Conservation (phyloP, 2,113 vertebrate genomes). For the Sphaerodactylus townsendi region DNA sequence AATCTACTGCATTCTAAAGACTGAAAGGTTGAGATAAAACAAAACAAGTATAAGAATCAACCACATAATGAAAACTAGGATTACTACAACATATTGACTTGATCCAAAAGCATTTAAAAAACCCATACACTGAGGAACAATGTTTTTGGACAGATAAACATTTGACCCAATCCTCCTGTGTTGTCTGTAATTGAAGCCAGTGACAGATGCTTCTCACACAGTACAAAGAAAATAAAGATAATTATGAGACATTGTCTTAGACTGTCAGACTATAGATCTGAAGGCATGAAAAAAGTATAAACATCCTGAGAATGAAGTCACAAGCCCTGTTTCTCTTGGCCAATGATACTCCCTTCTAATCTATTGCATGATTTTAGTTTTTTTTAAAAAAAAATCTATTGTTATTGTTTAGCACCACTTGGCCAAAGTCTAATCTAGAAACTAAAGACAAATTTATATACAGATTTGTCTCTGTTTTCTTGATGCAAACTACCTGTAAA, state of each 20-base stretch:
- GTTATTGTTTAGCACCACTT: no score
- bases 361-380: not conserved
- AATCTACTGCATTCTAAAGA: conserved; percentile 7
- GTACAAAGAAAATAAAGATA: not conserved
- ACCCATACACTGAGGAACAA: not conserved
- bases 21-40: not conserved
- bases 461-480: not conserved
- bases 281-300: not conserved
- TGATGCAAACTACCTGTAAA: not conserved
- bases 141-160: not conserved
- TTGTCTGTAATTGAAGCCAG: not conserved
- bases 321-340: not conserved
- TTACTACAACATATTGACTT: not conserved
- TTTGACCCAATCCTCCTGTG: not conserved
- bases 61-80: not conserved
- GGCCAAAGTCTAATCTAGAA: not conserved
- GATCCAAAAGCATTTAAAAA: not conserved
- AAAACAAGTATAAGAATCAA: not conserved
- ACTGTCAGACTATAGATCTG: not conserved
- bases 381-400: not conserved
- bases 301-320: not conserved
- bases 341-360: not conserved
- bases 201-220: not conserved
- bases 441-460: not conserved
- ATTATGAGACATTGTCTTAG: not conserved